Percentiles rank a stretch among this genome's conserved stretches.
phyloP scores from a whole-genome alignment of 2,888 invertebrate species.

The Napeogenes sylphis region DNA sequence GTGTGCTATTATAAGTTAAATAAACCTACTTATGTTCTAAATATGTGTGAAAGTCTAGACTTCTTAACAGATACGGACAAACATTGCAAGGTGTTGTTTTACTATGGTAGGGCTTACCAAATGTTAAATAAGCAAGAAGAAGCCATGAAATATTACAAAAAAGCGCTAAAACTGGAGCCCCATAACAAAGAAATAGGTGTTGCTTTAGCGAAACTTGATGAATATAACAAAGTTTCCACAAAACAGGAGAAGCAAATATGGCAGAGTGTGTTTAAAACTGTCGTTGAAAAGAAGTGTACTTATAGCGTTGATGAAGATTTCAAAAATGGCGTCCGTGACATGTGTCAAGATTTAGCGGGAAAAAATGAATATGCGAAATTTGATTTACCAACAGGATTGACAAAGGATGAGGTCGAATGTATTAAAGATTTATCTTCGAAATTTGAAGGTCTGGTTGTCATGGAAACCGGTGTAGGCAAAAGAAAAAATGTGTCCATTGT shows the following conservation, averaged over 20 bases:
- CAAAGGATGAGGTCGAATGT: conserved; percentile 50
- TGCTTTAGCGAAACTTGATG: conserved; percentile 50
- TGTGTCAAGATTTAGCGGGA: conserved; percentile 58
- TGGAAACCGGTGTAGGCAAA: conserved; percentile 49
- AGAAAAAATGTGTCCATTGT: conserved; percentile 51
- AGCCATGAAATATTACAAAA: conserved; percentile 56
- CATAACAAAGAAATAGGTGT: conserved; percentile 63
- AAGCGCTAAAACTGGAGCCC: conserved; percentile 63
- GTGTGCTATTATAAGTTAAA: conserved; percentile 61
- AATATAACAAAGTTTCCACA: conserved; percentile 39
- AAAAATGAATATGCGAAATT: conserved; percentile 51
- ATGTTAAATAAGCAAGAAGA: conserved; percentile 50
- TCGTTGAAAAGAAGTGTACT: conserved; percentile 33
- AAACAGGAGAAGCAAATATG: conserved; percentile 55
- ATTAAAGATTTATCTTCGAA: conserved; percentile 48
- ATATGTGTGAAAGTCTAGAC: conserved; percentile 59
- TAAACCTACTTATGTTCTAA: conserved; percentile 57
- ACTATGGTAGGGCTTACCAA: conserved; percentile 56
- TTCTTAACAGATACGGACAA: conserved; percentile 49
- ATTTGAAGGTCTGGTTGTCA: conserved; percentile 46
- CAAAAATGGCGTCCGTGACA: conserved; percentile 48
- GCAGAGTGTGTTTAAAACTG: conserved; percentile 51
- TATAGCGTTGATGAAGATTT: conserved; percentile 60
- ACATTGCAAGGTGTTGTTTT: conserved; percentile 62
- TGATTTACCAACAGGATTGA: conserved; percentile 54